Percentiles rank a stretch among this genome's conserved stretches.
Evolutionary conservation across 1,140 invertebrate genomes (phyloP).

Genomic region (Macrocentrus cingulum): DNA sequence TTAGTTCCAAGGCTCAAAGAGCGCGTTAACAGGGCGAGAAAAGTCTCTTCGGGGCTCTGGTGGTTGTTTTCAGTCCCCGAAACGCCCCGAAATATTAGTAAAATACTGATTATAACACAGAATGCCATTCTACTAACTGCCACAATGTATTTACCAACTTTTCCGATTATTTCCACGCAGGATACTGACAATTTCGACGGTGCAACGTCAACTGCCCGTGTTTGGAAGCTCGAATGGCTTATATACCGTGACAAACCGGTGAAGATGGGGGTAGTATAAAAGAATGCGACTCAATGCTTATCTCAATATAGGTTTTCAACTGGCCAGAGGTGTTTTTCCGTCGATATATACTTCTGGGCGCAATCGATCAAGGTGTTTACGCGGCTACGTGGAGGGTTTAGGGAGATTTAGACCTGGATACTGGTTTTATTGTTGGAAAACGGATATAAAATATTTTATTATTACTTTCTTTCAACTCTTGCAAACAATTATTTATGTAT

Average conservation of each 20-base stretch:
- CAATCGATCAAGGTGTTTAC: too few relatives aligned
- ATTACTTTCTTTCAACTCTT: too few relatives aligned
- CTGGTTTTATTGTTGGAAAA: too few relatives aligned
- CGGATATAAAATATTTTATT: too few relatives aligned
- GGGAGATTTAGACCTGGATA: too few relatives aligned
- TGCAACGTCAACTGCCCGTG: slow-evolving; percentile 27
- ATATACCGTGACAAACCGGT: slow-evolving; percentile 24
- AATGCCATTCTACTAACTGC: neutral
- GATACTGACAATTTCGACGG: slow-evolving; percentile 23
- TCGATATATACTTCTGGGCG: too few relatives aligned
- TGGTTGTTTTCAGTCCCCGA: neutral
- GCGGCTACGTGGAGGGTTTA: too few relatives aligned
- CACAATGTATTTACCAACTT: neutral
- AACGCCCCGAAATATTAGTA: neutral
- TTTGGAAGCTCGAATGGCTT: slow-evolving; percentile 27
- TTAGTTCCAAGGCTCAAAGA: slow-evolving; percentile 36
- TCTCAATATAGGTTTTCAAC: too few relatives aligned
- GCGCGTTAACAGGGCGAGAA: slow-evolving; percentile 31
- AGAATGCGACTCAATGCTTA: too few relatives aligned
- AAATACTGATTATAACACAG: neutral
- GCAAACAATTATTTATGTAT: too few relatives aligned
- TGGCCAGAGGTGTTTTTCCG: too few relatives aligned
- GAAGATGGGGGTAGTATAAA: slow-evolving; percentile 15
- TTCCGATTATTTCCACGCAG: neutral
- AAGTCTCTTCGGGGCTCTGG: slow-evolving; percentile 32